These are phyloP conservation scores for Oxystoma pomonae DNA, from an alignment of 2,888 invertebrate species.

Conservation along the genomic window DNA sequence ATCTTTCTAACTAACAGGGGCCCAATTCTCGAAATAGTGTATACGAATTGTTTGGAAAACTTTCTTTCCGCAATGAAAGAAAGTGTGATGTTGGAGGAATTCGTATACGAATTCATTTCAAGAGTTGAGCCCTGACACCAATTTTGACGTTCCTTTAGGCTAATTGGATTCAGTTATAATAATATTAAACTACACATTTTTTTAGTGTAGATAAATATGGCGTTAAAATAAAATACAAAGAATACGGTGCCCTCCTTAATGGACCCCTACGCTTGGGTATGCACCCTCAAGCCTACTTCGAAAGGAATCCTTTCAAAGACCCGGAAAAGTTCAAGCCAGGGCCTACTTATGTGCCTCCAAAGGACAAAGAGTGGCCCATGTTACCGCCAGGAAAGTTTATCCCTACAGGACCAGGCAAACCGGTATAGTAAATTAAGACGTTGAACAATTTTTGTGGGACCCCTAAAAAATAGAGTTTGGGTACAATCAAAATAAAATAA, in stretches of 20 bases:
- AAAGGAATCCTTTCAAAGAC: constrained; percentile 43
- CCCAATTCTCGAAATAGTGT: no score
- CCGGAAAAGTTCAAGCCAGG: constrained; percentile 34
- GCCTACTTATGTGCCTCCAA: constrained; percentile 36
- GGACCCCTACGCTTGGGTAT: constrained; percentile 36
- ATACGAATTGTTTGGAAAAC: no score
- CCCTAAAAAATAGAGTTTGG: no score
- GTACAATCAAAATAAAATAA: no score
- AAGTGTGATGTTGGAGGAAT: no score
- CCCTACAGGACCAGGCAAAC: constrained; percentile 43
- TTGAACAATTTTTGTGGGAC: no score
- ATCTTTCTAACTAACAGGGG: no score
- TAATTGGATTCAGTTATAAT: background rate
- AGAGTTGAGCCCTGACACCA: no score
- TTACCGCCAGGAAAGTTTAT: constrained; percentile 34
- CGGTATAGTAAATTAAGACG: no score
- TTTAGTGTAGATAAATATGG: constrained; percentile 36
- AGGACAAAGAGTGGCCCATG: constrained; percentile 21
- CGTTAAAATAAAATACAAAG: constrained; percentile 32
- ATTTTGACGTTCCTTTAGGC: no score
- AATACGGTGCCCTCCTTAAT: constrained; percentile 31
- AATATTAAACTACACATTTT: constrained; percentile 10
- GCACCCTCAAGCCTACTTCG: constrained; percentile 43
- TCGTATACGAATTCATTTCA: no score
- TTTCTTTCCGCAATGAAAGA: no score